phyloP scores from a whole-genome alignment of 2,113 vertebrate species.

The Notarius lentiginosus region DNA sequence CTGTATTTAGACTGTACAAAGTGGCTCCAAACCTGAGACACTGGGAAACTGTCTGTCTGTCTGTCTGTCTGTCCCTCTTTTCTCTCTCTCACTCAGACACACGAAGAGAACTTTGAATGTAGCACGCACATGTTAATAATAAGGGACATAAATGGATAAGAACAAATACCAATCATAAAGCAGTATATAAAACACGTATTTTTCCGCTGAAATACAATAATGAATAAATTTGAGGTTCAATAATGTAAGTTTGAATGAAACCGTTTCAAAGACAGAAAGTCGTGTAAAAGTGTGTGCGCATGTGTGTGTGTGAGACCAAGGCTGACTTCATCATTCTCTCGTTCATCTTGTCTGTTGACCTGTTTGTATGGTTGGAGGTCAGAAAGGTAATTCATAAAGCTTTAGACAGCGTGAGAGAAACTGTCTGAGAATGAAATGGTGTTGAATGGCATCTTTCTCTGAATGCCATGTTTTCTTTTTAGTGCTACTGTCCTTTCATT shows the following conservation, averaged over 20 bases:
- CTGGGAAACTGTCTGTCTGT: not conserved
- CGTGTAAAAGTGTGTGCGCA: not conserved
- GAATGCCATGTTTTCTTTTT: not conserved
- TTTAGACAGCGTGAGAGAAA: constrained; percentile 44
- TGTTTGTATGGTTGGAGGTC: constrained; percentile 27
- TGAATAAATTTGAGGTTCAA: not conserved
- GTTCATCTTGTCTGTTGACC: constrained; percentile 37
- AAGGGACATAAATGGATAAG: not conserved
- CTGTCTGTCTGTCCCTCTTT: not conserved
- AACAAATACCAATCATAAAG: not conserved
- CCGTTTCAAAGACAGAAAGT: not conserved
- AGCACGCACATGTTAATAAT: not conserved
- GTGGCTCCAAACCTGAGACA: constrained; percentile 10
- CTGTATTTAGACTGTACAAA: constrained; percentile 18
- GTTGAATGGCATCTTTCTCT: constrained; percentile 17
- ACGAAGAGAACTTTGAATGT: not conserved
- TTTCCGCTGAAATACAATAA: not conserved
- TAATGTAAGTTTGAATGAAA: not conserved
- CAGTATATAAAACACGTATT: not conserved
- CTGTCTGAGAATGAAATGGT: not conserved
- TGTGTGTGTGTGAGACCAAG: constrained; percentile 9
- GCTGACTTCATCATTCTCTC: constrained; percentile 36
- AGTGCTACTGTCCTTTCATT: not conserved
- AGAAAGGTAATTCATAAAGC: constrained; percentile 11
- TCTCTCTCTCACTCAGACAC: not conserved